Base-by-base conservation (phyloP, 2,888 invertebrate genomes). In the Ditula angustiorana region DNA sequence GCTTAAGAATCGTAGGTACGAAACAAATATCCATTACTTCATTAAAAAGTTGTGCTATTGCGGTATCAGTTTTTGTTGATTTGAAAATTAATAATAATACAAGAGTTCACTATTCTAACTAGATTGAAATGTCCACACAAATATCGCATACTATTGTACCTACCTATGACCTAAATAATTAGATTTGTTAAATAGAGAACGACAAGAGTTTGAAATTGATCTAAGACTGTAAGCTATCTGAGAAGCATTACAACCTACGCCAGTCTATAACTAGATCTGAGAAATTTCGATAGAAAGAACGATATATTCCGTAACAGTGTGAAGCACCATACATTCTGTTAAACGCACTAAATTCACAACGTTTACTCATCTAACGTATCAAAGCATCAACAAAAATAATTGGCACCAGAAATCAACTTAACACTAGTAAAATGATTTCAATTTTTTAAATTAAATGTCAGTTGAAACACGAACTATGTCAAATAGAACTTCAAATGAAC, bases 261-360 rank as follows among this genome's bases (percentile, higher is more conserved):
- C 61, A 57, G 63, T 67, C 67, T 72, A 74, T 61, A 68, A 37
- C 63, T 67, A 44, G 21, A 61, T 57, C 33, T 33, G 19, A 50
- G 44, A 57, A 61, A 49, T 26, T 56, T 61, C 28, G 47, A 64
- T 46, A 44, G 28, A 66, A 64, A 50, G 70, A 74, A 71, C 74
- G 66, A 67, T 69, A 67, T 69, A 75, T 74, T 73, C 63, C 44
- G 53, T 74, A 74, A 77, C 69, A 76, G 71, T 77, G 76, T 71
- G 78, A 90, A 90, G 90, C 90, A 91, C 90, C 90, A 90, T 84
- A 86, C 83, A 82, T 85, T 86, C 80, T 86, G 85, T 79, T 76
- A 75, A 78, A 82, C 80, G 80, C 75, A 75, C 70, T 78, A 80
- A 76, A 76, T 80, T 90, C 88, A 89, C 89, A 90, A 88, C 87